Evolutionary conservation across 2,888 invertebrate genomes (phyloP), one percentile per base, ranked within the genome.

Genomic region (Cerastoderma edule): DNA sequence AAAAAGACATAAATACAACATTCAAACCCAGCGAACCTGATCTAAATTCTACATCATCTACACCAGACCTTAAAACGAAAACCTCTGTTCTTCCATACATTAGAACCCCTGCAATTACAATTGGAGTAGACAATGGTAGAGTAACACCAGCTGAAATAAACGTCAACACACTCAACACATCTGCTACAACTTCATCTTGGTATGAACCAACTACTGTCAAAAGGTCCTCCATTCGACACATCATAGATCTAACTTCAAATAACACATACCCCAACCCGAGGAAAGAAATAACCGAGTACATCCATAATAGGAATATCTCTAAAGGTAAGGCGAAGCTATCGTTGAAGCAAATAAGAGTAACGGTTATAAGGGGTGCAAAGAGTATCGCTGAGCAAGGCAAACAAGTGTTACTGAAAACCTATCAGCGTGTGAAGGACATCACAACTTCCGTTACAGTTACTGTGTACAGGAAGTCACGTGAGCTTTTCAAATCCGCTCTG

Each of bases 221-320:
- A 24, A 35, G 44, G 33, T 66, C 80, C 6, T 33, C 53, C 0
- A 74, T 80, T 13, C 46, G 77, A 50, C 72, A 72, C 32, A 64
- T 39, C 22, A n/a, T 67, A 16, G 81, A 81, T 54, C 33, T 81
- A 5, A 74, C 76, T 24, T 70, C 75, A 0, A 78, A 81, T 44
- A 81, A 81, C 28, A 78, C 76, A 22, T 81, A 73, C 46, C 81
- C 81, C 13, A 30, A 75, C 32, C 81, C 81, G 16, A 72, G 67
- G 28, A 81, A 78, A 68, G 81, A 81, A 71, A 71, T 65, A 13
- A 76, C 63, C 35, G 81, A 81, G 46, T 81, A 81, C 33, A 63
- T 68, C 33, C 63, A 67, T 30, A 78, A 81, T 28, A 69, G 22
- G 19, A 75, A 53, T n/a, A 39, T 81, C 0, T 28, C 60, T n/a